Evolutionary conservation across 1,140 invertebrate genomes (phyloP).

Genomic region (Polypedilum pembai): DNA sequence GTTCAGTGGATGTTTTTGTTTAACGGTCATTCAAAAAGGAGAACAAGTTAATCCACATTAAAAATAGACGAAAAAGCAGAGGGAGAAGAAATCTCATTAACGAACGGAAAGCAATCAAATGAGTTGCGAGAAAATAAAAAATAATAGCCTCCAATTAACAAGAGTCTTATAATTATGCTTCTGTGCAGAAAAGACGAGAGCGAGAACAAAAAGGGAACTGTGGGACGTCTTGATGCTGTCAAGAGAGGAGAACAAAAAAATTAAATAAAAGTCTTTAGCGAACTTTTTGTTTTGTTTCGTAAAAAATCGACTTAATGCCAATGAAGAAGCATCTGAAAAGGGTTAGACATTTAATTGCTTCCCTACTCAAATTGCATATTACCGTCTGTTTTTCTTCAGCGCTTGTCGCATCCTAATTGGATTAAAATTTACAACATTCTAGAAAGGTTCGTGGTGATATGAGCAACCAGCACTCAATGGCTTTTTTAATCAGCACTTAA

Average conservation of each 20-base stretch:
- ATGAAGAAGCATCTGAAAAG: conserved; percentile 14
- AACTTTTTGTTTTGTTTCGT: not conserved
- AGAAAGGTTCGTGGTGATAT: not conserved
- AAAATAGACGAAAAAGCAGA: too few relatives aligned
- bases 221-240: not conserved
- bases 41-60: not conserved
- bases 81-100: conserved; percentile 12
- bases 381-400: not conserved
- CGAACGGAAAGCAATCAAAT: not conserved
- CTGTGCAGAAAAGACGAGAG: not conserved
- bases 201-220: not conserved
- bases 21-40: not conserved
- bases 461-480: not conserved
- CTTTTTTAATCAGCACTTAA: not conserved
- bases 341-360: conserved; percentile 24
- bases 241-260: not conserved
- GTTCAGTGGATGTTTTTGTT: too few relatives aligned
- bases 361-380: conserved; percentile 25
- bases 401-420: conserved; percentile 9
- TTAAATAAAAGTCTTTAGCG: not conserved
- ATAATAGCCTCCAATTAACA: conserved; percentile 24
- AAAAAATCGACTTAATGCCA: conserved; percentile 3
- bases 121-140: conserved; percentile 14
- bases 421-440: conserved; percentile 20
- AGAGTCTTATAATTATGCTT: not conserved